Conservation (phyloP, 2,113 vertebrate species). For the Cinclus mexicanus region DNA sequence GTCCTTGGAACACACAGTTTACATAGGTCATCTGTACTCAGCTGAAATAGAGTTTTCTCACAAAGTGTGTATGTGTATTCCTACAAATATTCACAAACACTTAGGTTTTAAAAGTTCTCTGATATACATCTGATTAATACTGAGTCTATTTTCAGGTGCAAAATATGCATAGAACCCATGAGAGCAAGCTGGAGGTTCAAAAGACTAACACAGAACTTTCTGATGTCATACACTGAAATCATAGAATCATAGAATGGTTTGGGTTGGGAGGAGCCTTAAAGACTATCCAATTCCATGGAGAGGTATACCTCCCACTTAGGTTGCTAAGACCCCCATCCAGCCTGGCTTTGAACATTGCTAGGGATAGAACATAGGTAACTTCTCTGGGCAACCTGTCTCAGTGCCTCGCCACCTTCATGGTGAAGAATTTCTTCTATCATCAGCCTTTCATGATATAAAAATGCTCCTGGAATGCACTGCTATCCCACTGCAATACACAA, state of each 20-base stretch:
- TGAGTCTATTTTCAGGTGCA: background rate
- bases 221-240: fast-evolving
- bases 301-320: background rate
- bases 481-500: background rate
- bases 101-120: background rate
- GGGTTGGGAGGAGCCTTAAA: background rate
- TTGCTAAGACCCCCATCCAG: background rate
- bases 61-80: fast-evolving
- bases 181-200: background rate
- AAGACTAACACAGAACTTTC: background rate
- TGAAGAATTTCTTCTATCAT: background rate
- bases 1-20: background rate
- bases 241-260: background rate
- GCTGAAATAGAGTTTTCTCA: background rate
- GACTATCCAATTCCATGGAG: background rate
- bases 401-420: fast-evolving
- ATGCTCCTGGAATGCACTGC: background rate
- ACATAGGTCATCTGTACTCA: background rate
- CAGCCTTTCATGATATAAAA: background rate
- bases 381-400: background rate
- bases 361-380: background rate
- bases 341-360: background rate
- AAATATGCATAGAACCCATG: background rate
- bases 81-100: background rate
- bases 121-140: background rate